Base-by-base conservation (phyloP, 2,888 invertebrate genomes). In the Plebejus melissa region DNA sequence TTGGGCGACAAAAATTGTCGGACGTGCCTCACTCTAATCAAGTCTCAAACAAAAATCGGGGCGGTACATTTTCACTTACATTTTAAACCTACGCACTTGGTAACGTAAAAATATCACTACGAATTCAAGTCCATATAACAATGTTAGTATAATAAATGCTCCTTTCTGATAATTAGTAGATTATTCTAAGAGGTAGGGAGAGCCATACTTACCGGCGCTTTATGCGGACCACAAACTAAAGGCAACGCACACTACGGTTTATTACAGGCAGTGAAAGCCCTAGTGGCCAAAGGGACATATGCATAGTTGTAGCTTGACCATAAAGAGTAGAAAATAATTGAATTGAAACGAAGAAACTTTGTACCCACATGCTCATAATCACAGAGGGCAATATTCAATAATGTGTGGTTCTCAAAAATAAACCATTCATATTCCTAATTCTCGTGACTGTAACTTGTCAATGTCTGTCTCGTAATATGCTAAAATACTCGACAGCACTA, bases 61-160 rank as follows among this genome's bases (percentile, higher is more conserved):
- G 80, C 83, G 82, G 85, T 87, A 85, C 81, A 85, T 65, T 65
- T 65, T 36, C 65, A 32, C 65, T 65, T 65, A 65, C 65, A 83
- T 81, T 83, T 81, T 79, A 76, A 82, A 84, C 82, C 85, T 87
- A 89, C 83, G 81, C 85, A 87, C 81, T 83, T 91, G 91, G 92
- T 91, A 91, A 91, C 91, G 84, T 87, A 89, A 87, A 85, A 83
- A 88, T 90, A 91, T 91, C 90, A 91, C 91, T 90, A 88, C 84
- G 83, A 81, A 82, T 76, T 79, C 76, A 77, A 79, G 77, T 78
- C 76, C 77, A 76, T 76, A 77, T 80, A 81, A 82, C 78, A 77
- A 65, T 80, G 80, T 82, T 80, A 80, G 78, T 85, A 84, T 83
- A 87, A 86, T 88, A 89, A 90, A 90, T 90, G 89, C 88, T 88